Base-by-base conservation (phyloP, 2,888 invertebrate genomes). In the Mythimna impura region DNA sequence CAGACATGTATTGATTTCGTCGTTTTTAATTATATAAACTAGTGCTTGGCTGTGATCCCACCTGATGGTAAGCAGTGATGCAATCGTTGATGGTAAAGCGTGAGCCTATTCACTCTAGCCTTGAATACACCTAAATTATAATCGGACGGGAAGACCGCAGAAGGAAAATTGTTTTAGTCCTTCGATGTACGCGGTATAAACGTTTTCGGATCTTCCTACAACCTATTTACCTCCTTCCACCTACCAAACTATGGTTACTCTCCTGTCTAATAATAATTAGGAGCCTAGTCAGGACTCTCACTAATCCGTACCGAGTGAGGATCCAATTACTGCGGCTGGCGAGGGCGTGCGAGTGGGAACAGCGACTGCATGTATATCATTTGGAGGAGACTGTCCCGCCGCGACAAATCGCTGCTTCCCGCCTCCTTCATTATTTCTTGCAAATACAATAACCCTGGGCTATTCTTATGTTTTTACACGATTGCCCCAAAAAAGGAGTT, bases 331-430 rank as follows among this genome's bases (percentile, higher is more conserved):
- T 62, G 20, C 36, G 14, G 52, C 43, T 54, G 10, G 57, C 76
- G 76, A 55, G 65, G 81, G 81, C 76, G 81, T 69, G 58, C 64
- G 76, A 73, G 81, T 81, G 81, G 81, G 81, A 65, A 68, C 81
- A n/a, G 50, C 50, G 50, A 73, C 30, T 65, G 65, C 73, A 71
- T 80, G 73, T 77, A 68, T 71, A 75, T 84, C 82, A 80, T 77
- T 78, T 68, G 58, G 71, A 57, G 54, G 80, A 78, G 81, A 77
- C 82, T 61, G 25, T 76, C 65, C 77, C 66, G 60, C 78, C 72
- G 78, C 69, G 83, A 86, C 86, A 86, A 87, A 87, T 85, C 78
- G 76, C 73, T 74, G 74, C 84, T 86, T 87, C 87, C 87, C 83
- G 83, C 82, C 79, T 76, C 66, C 66, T 78, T 75, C 73, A 83